phyloP scores from a whole-genome alignment of 2,113 vertebrate species.

The Gorilla gorilla region DNA sequence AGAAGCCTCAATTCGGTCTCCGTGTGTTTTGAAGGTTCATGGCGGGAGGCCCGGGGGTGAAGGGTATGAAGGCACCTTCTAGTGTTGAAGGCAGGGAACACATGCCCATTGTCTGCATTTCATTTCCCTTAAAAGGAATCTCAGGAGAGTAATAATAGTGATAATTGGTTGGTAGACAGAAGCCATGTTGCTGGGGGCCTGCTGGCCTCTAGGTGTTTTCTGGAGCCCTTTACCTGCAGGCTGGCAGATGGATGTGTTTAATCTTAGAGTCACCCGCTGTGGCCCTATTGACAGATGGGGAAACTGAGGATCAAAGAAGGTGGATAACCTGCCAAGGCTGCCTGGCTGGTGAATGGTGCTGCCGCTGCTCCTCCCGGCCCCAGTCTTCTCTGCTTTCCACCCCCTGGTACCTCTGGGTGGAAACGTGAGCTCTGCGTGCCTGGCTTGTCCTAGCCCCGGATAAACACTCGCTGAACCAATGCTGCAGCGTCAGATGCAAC shows the following conservation, averaged over 20 bases:
- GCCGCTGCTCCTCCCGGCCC: no score
- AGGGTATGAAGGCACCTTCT: no score
- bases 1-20: no score
- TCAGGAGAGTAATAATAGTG: rapidly evolving
- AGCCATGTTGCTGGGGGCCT: rapidly evolving
- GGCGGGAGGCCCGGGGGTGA: rapidly evolving
- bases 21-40: rapidly evolving
- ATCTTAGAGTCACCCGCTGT: no score
- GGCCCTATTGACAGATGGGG: rapidly evolving
- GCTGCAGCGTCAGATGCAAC: rapidly evolving
- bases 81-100: rapidly evolving
- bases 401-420: rapidly evolving
- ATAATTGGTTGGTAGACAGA: rapidly evolving
- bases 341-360: rapidly evolving
- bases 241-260: rapidly evolving
- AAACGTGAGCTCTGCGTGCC: rapidly evolving
- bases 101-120: rapidly evolving
- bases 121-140: rapidly evolving
- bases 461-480: rapidly evolving
- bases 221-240: rapidly evolving
- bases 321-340: neutral
- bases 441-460: rapidly evolving
- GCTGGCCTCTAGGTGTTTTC: rapidly evolving
- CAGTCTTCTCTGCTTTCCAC: rapidly evolving
- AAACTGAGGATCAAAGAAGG: neutral